Percentiles rank a stretch among this genome's conserved stretches.
Evolutionary conservation across 1,140 invertebrate species (phyloP).

Genomic region (Bombus confusus): DNA sequence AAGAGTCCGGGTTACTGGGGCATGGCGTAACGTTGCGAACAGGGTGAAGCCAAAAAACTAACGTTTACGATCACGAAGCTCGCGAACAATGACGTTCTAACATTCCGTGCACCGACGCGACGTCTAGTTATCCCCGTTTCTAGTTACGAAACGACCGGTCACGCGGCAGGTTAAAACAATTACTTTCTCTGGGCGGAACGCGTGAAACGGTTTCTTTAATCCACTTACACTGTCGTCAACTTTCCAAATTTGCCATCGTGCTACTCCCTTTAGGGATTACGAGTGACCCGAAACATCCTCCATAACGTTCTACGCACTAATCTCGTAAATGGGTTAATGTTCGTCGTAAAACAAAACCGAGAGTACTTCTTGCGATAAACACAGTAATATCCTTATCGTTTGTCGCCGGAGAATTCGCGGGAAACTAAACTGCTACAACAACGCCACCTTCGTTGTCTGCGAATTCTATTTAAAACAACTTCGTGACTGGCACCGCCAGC

Average conservation of each 20-base stretch:
- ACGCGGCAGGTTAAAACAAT: constrained; percentile 19
- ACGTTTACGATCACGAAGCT: constrained; percentile 58
- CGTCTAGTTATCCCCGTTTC: background rate
- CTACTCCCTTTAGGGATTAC: background rate
- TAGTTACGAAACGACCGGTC: constrained; percentile 24
- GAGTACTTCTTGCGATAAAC: background rate
- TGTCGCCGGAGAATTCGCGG: background rate
- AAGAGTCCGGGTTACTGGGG: constrained; percentile 55
- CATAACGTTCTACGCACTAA: background rate
- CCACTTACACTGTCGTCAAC: background rate
- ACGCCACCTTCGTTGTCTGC: background rate
- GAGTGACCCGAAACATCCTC: background rate
- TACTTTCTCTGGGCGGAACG: background rate
- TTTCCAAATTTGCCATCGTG: background rate
- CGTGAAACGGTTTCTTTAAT: constrained; percentile 18
- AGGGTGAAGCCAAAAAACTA: constrained; percentile 59
- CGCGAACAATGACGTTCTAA: constrained; percentile 29
- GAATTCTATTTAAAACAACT: background rate
- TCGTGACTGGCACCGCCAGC: background rate
- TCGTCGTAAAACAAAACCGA: background rate
- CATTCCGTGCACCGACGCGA: background rate
- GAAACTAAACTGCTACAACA: background rate
- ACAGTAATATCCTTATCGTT: constrained; percentile 14
- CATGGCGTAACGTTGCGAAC: constrained; percentile 44
- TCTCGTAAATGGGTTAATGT: background rate